phyloP scores from a whole-genome alignment of 2,797 vertebrate genomes.

The Lagocephalus sceleratus region DNA sequence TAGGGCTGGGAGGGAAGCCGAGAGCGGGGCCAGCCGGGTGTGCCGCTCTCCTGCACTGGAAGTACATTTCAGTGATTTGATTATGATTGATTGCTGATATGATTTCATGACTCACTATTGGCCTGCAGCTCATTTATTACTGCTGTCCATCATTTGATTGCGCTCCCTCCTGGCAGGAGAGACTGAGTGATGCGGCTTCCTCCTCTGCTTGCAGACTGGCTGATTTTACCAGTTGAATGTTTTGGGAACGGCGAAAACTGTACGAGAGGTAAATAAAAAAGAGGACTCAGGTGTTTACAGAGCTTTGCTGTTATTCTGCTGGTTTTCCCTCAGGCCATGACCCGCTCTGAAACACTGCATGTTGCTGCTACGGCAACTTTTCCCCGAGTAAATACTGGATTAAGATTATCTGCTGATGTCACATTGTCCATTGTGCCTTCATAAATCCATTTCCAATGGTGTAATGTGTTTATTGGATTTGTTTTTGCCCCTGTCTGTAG shows the following conservation, averaged over 20 bases:
- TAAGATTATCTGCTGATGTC: not conserved
- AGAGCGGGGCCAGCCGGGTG: conserved; percentile 30
- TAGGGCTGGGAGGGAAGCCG: conserved; percentile 1
- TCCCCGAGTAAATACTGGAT: conserved; percentile 10
- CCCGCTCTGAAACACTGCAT: conserved; percentile 15
- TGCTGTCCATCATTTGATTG: conserved; percentile 52
- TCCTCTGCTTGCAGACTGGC: not conserved
- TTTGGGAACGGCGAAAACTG: not conserved
- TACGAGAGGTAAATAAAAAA: not conserved
- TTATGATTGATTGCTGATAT: conserved; percentile 69
- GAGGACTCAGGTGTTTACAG: conserved; percentile 1
- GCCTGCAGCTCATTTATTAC: conserved; percentile 69
- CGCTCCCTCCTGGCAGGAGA: conserved; percentile 24
- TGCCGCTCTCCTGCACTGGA: conserved; percentile 41
- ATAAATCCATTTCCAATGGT: not conserved
- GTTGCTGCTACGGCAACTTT: conserved; percentile 3
- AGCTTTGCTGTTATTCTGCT: conserved; percentile 1
- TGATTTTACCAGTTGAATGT: not conserved
- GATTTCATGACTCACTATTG: conserved; percentile 68
- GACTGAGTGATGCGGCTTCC: conserved; percentile 18
- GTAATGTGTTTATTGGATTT: too few relatives aligned
- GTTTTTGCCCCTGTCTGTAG: too few relatives aligned
- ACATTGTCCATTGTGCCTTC: not conserved
- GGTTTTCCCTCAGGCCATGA: conserved; percentile 15
- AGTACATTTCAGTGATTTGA: conserved; percentile 67